These are phyloP conservation scores for Gymnobelideus leadbeateri DNA, from an alignment of 2,113 vertebrate species.

Conservation along the genomic window DNA sequence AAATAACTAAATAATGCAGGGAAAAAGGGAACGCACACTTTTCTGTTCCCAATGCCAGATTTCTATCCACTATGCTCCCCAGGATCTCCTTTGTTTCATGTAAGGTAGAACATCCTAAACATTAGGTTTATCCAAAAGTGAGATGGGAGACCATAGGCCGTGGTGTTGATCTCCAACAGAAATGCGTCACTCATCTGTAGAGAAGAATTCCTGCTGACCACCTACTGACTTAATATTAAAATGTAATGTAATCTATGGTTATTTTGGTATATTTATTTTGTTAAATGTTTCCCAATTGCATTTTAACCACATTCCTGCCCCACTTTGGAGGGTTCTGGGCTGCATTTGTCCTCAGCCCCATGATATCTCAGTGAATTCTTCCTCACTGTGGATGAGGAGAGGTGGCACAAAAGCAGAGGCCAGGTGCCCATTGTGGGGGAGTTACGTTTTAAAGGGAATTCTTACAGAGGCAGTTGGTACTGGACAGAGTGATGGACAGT, in stretches of 20 bases:
- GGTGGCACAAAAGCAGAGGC: not conserved
- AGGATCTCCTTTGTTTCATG: not conserved
- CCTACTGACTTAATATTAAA: not conserved
- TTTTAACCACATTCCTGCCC: not conserved
- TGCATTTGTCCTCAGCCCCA: not conserved
- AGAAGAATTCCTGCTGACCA: not conserved
- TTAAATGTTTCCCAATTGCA: not conserved
- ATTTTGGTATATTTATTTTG: not conserved
- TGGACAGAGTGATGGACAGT: not conserved
- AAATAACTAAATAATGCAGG: not conserved
- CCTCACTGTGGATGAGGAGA: not conserved
- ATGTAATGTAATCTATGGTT: not conserved
- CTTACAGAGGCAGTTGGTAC: not conserved
- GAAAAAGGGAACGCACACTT: not conserved
- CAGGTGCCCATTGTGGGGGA: not conserved
- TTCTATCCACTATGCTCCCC: not conserved
- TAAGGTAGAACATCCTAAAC: not conserved
- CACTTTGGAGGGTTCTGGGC: not conserved
- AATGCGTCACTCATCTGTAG: not conserved
- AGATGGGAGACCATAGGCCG: not conserved
- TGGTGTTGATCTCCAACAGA: not conserved
- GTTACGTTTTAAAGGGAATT: not conserved
- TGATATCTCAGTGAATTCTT: not conserved
- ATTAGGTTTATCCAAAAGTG: not conserved
- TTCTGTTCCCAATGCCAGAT: not conserved